phyloP scores from a whole-genome alignment of 2,797 vertebrate genomes.

The Glyptemys insculpta region DNA sequence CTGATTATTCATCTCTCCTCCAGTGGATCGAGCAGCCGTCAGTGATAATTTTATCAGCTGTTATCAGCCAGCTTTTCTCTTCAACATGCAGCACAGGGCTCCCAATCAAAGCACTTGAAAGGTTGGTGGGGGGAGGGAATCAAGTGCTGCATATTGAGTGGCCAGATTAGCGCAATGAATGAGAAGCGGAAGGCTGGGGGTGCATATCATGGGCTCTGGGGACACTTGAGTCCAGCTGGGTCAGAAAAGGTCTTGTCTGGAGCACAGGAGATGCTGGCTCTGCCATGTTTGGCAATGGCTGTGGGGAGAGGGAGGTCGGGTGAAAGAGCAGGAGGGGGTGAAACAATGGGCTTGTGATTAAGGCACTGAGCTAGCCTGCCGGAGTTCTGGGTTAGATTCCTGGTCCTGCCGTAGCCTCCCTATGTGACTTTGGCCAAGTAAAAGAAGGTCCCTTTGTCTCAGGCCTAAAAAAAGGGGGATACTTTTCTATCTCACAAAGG shows the following conservation, averaged over 20 bases:
- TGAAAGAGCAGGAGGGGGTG: not conserved
- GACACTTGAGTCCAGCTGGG: not conserved
- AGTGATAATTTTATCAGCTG: slow-evolving; percentile 36
- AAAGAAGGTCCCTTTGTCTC: not conserved
- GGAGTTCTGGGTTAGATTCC: not conserved
- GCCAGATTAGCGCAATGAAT: not conserved
- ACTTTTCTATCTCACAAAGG: not conserved
- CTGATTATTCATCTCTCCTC: not conserved
- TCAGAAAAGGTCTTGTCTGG: not conserved
- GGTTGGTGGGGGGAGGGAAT: not conserved
- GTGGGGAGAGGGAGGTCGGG: not conserved
- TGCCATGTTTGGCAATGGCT: not conserved
- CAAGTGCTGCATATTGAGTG: slow-evolving; percentile 21
- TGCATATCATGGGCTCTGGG: not conserved
- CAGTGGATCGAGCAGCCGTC: not conserved
- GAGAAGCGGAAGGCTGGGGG: not conserved
- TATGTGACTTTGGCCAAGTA: not conserved
- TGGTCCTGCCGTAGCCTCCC: not conserved
- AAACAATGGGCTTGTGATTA: not conserved
- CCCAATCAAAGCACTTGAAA: slow-evolving; percentile 38
- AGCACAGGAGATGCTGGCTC: not conserved
- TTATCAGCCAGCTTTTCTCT: slow-evolving; percentile 21
- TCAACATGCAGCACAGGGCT: not conserved
- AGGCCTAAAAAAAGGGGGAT: not conserved
- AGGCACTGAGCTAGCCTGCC: not conserved